Conservation (phyloP, 1,140 invertebrate species). For the Archivesica marissinica region DNA sequence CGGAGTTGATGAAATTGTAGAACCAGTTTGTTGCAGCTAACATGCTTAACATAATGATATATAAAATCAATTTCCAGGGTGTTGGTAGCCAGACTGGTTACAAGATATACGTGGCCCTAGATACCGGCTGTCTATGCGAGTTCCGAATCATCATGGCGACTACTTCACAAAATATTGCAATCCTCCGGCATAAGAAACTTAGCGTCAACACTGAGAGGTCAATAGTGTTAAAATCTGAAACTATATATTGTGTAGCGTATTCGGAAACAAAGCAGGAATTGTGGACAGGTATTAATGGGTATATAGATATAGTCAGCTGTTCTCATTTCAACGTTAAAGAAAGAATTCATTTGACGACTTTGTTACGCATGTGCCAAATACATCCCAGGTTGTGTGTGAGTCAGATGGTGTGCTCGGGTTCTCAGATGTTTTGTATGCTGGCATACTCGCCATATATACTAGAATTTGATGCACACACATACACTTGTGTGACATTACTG, state of each 20-base stretch:
- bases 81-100: background rate
- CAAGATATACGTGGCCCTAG: constrained; percentile 23
- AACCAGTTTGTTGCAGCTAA: no score
- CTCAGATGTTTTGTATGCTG: constrained; percentile 41
- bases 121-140: constrained; percentile 4
- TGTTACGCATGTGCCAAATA: constrained; percentile 21
- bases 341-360: constrained; percentile 29
- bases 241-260: constrained; percentile 18
- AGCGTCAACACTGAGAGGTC: background rate
- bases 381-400: background rate
- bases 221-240: constrained; percentile 13
- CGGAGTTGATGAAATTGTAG: no score
- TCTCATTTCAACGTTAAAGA: constrained; percentile 36
- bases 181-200: background rate
- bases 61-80: constrained; percentile 12
- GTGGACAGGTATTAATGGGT: constrained; percentile 21
- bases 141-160: background rate
- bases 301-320: constrained; percentile 42
- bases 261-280: constrained; percentile 6
- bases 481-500: background rate
- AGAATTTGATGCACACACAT: constrained; percentile 7
- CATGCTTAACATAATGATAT: no score
- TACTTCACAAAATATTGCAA: background rate
- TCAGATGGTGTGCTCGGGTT: background rate
- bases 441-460: constrained; percentile 28